Evolutionary conservation across 2,113 vertebrate genomes (phyloP), one percentile per base, ranked within the genome.

Genomic region (Carollia perspicillata): DNA sequence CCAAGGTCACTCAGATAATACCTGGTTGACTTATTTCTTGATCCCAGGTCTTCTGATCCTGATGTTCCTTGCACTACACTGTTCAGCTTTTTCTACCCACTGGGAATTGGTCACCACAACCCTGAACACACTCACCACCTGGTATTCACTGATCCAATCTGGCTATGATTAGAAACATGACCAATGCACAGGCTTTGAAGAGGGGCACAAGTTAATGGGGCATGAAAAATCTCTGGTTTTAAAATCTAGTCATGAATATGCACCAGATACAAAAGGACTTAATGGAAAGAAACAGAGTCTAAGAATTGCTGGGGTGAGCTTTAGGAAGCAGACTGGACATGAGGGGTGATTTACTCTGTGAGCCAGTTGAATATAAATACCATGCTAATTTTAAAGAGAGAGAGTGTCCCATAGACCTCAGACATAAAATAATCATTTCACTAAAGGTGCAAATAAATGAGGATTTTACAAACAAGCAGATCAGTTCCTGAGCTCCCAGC

Each of bases 381-480:
- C 14, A 65, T 22, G 7, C 22, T 71, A 53, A 92, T 55, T 85
- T 90, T 93, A 94, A 71, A 55, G 49, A 68, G 20, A 68, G 20
- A 85, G 35, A 16, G 30, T 51, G 12, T 69, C 58, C 26, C 51
- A 69, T 26, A 94, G 63, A 53, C 6, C n/a, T 75, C 78, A 91
- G 60, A 14, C 42, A 94, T 68, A 88, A 93, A 96, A 78, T 79
- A 47, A 37, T 81, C 60, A 37, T 94, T 55, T 87, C 63, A 71
- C 35, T 55, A 77, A 93, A 90, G 17, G 16, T 78, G 81, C 60
- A 95, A 83, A 66, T 55, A 33, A 86, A 83, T 22, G 53, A 16
- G 6, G 28, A 60, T 63, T 96, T 94, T 63, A 30, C 22, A 30
- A 22, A 40, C 33, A 33, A 20, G 3, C 10, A 91, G 37, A 63